Conservation (phyloP, 2,797 vertebrate genomes). For the Ataeniobius toweri region DNA sequence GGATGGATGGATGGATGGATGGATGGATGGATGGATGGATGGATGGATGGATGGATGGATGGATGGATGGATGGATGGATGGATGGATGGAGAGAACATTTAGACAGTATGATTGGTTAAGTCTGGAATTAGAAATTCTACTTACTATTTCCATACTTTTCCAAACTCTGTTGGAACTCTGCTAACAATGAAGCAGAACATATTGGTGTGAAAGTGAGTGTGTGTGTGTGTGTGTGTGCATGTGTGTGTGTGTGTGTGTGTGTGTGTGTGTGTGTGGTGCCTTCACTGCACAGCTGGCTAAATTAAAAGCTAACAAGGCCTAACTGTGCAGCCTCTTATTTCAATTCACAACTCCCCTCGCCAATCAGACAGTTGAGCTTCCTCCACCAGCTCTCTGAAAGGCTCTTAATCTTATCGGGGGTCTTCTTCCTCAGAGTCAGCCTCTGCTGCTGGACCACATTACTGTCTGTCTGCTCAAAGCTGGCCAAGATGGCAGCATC, state of each 20-base stretch:
- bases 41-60: no score
- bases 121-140: no score
- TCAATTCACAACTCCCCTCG: constrained; percentile 61
- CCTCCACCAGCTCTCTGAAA: constrained; percentile 76
- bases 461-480: constrained; percentile 48
- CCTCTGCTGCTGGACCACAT: constrained; percentile 39
- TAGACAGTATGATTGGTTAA: no score
- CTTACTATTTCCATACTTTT: no score
- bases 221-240: no score
- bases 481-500: constrained; percentile 75
- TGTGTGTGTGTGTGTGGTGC: background rate
- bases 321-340: constrained; percentile 32
- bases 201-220: constrained; percentile 6
- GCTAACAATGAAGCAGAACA: background rate
- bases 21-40: no score
- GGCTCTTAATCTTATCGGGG: constrained; percentile 71
- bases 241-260: no score
- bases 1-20: no score
- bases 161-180: background rate
- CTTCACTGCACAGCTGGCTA: constrained; percentile 1
- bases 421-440: constrained; percentile 68
- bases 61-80: no score
- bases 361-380: constrained; percentile 78
- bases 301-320: background rate
- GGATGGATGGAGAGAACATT: no score